Evolutionary conservation across 2,888 invertebrate species (phyloP).

Genomic region (Conus canariensis): DNA sequence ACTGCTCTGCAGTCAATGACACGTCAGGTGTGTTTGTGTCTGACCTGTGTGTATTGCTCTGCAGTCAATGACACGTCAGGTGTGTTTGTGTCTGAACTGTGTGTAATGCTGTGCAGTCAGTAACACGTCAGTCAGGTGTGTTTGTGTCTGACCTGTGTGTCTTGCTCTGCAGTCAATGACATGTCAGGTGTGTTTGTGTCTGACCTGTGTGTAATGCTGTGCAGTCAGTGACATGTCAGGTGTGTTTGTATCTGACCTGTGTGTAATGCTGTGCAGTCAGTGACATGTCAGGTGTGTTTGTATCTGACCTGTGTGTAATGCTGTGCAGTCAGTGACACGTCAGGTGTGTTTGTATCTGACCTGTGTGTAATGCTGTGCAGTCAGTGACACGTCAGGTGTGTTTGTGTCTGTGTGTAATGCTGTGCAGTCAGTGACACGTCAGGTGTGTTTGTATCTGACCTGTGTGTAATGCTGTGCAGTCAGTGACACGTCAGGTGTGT

Average conservation of each 20-base stretch:
- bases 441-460: too few relatives aligned
- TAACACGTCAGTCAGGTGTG: constrained; percentile 83
- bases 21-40: not conserved
- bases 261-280: too few relatives aligned
- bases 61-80: constrained; percentile 88
- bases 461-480: not conserved
- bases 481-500: not conserved
- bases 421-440: not conserved
- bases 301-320: not conserved
- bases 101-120: constrained; percentile 83
- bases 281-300: too few relatives aligned
- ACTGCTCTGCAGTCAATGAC: too few relatives aligned
- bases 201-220: too few relatives aligned
- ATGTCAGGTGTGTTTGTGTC: too few relatives aligned
- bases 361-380: not conserved
- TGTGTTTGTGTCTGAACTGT: not conserved
- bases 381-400: not conserved
- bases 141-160: too few relatives aligned
- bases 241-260: too few relatives aligned
- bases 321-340: not conserved
- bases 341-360: too few relatives aligned
- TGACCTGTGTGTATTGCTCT: not conserved
- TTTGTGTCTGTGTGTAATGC: not conserved
- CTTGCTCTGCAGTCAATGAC: too few relatives aligned
- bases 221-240: too few relatives aligned